Evolutionary conservation across 2,113 vertebrate genomes (phyloP).

Genomic region (Capricornis sumatraensis): DNA sequence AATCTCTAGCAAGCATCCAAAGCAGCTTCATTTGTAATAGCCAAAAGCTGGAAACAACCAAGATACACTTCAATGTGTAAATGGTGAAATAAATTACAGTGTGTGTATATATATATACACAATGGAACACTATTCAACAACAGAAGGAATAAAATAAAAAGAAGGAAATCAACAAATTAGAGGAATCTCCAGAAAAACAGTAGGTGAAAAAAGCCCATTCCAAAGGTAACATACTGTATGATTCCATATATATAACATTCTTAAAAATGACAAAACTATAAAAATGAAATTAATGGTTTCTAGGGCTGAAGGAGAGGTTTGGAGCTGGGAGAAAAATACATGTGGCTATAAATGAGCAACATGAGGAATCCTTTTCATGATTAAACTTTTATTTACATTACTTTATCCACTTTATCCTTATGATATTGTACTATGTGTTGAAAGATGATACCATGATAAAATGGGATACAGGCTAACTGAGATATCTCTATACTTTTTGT

Average conservation of each 20-base stretch:
- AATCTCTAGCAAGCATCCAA: neutral
- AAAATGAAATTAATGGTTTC: neutral
- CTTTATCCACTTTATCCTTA: neutral
- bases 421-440: neutral
- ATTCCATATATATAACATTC: neutral
- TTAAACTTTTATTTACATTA: neutral
- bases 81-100: neutral
- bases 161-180: neutral
- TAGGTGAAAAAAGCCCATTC: neutral
- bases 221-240: neutral
- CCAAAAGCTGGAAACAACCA: neutral
- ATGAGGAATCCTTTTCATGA: neutral
- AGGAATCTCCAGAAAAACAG: neutral
- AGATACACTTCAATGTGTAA: neutral
- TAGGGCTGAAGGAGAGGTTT: neutral
- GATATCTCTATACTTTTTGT: neutral
- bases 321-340: neutral
- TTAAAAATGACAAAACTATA: neutral
- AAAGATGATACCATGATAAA: neutral
- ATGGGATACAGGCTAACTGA: neutral
- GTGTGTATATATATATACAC: neutral
- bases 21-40: neutral
- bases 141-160: neutral
- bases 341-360: neutral
- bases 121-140: neutral